Percentiles rank a stretch among this genome's conserved stretches.
These are phyloP conservation scores for Ceuthmochares aereus DNA, from an alignment of 2,113 vertebrate genomes.

Conservation along the genomic window DNA sequence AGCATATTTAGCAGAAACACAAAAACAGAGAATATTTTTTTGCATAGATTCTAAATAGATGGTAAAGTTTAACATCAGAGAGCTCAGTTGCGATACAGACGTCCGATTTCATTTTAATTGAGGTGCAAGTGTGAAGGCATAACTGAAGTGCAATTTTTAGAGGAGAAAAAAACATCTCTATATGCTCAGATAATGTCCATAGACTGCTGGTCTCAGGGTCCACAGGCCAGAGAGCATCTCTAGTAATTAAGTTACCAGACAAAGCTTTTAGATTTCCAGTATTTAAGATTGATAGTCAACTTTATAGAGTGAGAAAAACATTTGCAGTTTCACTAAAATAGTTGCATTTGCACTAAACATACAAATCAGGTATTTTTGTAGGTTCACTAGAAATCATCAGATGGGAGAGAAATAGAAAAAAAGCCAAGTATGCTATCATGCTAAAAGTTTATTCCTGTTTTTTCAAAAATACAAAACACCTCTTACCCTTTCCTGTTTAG, in stretches of 20 bases:
- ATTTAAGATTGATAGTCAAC: background rate
- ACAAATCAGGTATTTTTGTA: background rate
- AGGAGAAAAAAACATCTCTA: background rate
- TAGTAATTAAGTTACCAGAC: background rate
- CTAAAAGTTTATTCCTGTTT: background rate
- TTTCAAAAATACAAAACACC: background rate
- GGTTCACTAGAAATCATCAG: background rate
- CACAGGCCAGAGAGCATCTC: background rate
- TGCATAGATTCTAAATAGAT: background rate
- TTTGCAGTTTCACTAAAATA: background rate
- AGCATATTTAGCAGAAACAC: background rate
- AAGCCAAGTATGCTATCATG: background rate
- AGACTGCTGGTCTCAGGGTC: background rate
- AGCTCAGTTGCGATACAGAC: background rate
- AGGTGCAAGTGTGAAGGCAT: background rate
- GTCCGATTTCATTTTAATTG: background rate
- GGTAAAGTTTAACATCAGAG: background rate
- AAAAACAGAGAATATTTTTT: background rate
- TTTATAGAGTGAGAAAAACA: background rate
- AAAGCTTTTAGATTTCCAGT: background rate
- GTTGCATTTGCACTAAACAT: background rate
- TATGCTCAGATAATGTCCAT: background rate
- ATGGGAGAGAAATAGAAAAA: background rate
- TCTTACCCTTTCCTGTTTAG: background rate
- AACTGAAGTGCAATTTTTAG: background rate